These are phyloP conservation scores for Halictus quadricinctus DNA, from an alignment of 2,888 invertebrate species.

Conservation along the genomic window DNA sequence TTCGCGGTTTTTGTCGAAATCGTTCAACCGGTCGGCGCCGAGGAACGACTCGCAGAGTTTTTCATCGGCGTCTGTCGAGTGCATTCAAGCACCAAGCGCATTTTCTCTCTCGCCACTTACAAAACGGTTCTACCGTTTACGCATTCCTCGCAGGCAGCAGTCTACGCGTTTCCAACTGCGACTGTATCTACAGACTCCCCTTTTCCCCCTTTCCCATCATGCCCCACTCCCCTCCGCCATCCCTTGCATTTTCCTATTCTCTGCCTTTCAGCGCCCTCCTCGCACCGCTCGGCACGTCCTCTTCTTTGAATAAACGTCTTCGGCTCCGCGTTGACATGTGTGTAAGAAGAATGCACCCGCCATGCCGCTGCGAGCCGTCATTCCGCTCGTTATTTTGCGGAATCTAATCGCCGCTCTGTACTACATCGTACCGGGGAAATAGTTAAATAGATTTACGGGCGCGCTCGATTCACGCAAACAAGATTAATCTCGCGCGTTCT, in stretches of 20 bases:
- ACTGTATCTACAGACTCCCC: conserved; percentile 38
- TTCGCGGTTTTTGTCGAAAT: conserved; percentile 34
- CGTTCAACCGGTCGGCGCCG: conserved; percentile 14
- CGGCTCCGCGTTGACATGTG: conserved; percentile 52
- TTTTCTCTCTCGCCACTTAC: conserved; percentile 32
- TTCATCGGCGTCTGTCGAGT: conserved; percentile 19
- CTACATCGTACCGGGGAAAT: conserved; percentile 1
- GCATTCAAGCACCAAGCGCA: conserved; percentile 1
- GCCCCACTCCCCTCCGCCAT: conserved; percentile 12
- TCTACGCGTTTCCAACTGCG: conserved; percentile 54
- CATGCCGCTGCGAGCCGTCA: conserved; percentile 7
- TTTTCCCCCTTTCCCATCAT: conserved; percentile 46
- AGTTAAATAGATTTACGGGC: conserved; percentile 17
- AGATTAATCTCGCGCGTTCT: conserved; percentile 15
- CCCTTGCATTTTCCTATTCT: conserved; percentile 32
- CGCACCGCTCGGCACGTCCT: conserved; percentile 7
- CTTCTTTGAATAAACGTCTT: conserved; percentile 54
- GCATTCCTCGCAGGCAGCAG: conserved; percentile 60
- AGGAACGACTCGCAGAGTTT: conserved; percentile 13
- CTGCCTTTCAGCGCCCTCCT: not conserved
- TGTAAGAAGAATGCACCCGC: conserved; percentile 56
- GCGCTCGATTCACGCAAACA: conserved; percentile 17
- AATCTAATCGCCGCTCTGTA: conserved; percentile 31
- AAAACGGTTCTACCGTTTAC: conserved; percentile 64
- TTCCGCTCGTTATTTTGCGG: conserved; percentile 15